Evolutionary conservation across 2,113 vertebrate genomes (phyloP), one percentile per base, ranked within the genome.

Genomic region (Leptobrachium ailaonicum): DNA sequence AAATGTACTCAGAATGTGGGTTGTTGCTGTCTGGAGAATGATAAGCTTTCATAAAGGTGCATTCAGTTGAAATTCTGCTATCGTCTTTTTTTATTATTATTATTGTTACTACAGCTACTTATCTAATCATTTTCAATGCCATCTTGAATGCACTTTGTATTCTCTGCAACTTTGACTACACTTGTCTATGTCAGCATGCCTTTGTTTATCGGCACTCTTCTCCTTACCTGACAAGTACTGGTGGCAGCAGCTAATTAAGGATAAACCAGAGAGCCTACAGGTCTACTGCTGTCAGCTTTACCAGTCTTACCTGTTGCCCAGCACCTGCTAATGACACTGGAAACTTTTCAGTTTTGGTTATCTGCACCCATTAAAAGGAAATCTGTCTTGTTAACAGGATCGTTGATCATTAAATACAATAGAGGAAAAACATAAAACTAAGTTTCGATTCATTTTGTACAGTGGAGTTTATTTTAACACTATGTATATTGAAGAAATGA

Each of bases 191-290:
- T 89, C 89, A 83, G 69, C 80, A 83, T 85, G 82, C 76, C 80
- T 85, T 87, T 79, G 76, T 82, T 85, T 86, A 80, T 84, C 77
- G 45, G 87, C 83, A 54, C 85, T 87, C 86, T 84, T 79, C 71
- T 83, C 60, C 84, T 85, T 90, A 89, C 90, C 91, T 90, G 90
- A 91, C 88, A 90, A 89, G 88, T 92, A 85, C 85, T 86, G 85
- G 82, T 88, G 91, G 88, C 90, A 93, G 85, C 89, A 91, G 86
- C 90, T 93, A 91, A 94, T 92, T 92, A 93, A 91, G 88, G 88
- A 88, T 89, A 91, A 91, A 87, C 86, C 45, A 54, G 56, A 83
- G 88, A 88, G 86, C 90, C 88, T 86, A 84, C 66, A 1, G 87
- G 85, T 91, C 87, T 87, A 83, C 88, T 88, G 90, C 91, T 90